phyloP scores from a whole-genome alignment of 2,888 invertebrate genomes.

The Hirudinaria manillensis region DNA sequence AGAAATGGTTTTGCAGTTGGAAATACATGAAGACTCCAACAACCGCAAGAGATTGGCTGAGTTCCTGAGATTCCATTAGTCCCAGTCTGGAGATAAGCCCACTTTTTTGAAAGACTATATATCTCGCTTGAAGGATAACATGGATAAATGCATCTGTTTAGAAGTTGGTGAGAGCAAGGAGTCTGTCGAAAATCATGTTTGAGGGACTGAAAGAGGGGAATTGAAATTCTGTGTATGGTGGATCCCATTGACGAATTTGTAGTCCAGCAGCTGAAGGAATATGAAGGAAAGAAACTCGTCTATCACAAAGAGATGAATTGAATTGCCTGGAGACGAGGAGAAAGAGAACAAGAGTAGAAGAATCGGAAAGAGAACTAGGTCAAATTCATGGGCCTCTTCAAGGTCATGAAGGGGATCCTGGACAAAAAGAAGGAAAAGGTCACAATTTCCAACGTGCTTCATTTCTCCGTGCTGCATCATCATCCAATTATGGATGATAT shows the following conservation, averaged over 20 bases:
- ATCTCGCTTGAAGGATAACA: constrained; percentile 93
- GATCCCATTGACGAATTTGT: constrained; percentile 99
- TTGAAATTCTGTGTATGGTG: constrained; percentile 91
- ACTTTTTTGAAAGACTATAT: constrained; percentile 93
- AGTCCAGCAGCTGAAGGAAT: constrained; percentile 95
- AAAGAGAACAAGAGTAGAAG: constrained; percentile 94
- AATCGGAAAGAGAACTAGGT: constrained; percentile 83
- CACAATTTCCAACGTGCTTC: constrained; percentile 83
- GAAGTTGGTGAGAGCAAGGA: constrained; percentile 85
- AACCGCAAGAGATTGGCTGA: constrained; percentile 84
- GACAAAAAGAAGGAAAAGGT: constrained; percentile 97
- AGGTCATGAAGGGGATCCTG: constrained; percentile 81
- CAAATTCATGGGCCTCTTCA: constrained; percentile 72
- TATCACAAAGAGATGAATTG: constrained; percentile 94
- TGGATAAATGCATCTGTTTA: constrained; percentile 96
- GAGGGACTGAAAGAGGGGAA: constrained; percentile 91
- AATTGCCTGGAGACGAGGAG: constrained; percentile 93
- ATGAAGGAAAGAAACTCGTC: constrained; percentile 85
- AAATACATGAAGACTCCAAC: constrained; percentile 92
- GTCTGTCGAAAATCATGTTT: constrained; percentile 88
- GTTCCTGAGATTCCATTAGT: constrained; percentile 84
- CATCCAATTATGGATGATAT: constrained; percentile 96
- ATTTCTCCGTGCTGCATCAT: constrained; percentile 98
- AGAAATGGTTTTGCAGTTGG: constrained; percentile 59
- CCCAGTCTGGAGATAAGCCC: constrained; percentile 85